Percentiles rank a stretch among this genome's conserved stretches.
Conservation (phyloP, 2,888 invertebrate species). For the Melanargia galathea region DNA sequence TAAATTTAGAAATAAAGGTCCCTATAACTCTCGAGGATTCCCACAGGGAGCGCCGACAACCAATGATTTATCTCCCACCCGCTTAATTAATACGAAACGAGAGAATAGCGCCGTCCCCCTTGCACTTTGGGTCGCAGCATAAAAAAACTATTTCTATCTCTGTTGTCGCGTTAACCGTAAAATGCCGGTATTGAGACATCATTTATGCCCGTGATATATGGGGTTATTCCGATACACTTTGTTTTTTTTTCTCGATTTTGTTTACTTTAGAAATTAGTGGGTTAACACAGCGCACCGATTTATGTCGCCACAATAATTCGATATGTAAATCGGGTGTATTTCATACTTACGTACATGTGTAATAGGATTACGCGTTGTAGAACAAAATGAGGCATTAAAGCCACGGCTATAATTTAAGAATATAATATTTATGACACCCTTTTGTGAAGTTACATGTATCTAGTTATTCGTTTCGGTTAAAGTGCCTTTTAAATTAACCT, state of each 20-base stretch:
- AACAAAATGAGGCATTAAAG: slow-evolving; percentile 35
- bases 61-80: slow-evolving; percentile 76
- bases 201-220: slow-evolving; percentile 72
- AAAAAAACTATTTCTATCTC: slow-evolving; percentile 44
- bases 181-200: slow-evolving; percentile 75
- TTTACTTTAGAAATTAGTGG: slow-evolving; percentile 79
- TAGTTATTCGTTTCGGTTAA: background rate
- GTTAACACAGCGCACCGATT: slow-evolving; percentile 64
- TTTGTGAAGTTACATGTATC: slow-evolving; percentile 15
- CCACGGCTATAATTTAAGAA: slow-evolving; percentile 30
- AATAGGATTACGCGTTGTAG: slow-evolving; percentile 43
- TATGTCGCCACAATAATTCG: slow-evolving; percentile 68
- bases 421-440: slow-evolving; percentile 20
- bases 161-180: slow-evolving; percentile 55
- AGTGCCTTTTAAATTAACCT: background rate
- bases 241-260: slow-evolving; percentile 72
- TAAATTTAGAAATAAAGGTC: slow-evolving; percentile 80
- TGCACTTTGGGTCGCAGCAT: slow-evolving; percentile 44
- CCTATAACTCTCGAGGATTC: slow-evolving; percentile 79
- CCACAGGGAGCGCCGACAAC: slow-evolving; percentile 80
- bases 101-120: slow-evolving; percentile 58
- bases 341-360: slow-evolving; percentile 45
- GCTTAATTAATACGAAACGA: slow-evolving; percentile 73
- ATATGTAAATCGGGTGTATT: slow-evolving; percentile 58
- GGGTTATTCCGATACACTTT: slow-evolving; percentile 55